Conservation (phyloP, 2,113 vertebrate genomes). For the Bucco capensis region DNA sequence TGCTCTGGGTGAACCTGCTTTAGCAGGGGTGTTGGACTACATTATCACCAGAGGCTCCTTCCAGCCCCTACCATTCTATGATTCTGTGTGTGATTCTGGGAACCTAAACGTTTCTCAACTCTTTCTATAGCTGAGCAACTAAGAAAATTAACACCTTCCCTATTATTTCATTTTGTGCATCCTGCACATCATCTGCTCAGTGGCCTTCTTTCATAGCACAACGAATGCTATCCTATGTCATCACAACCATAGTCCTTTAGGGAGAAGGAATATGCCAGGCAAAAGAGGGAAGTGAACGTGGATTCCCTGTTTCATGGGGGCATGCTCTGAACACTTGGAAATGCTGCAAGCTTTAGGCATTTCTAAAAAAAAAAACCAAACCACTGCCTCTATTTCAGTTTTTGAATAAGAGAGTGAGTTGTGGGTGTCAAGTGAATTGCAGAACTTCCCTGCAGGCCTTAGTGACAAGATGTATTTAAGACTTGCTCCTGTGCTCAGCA, state of each 20-base stretch:
- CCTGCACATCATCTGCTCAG: not conserved
- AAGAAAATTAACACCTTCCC: not conserved
- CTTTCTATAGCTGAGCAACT: not conserved
- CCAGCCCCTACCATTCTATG: not conserved
- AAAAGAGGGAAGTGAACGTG: not conserved
- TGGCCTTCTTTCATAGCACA: not conserved
- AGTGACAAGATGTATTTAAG: not conserved
- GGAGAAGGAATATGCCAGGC: not conserved
- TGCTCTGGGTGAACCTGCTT: not conserved
- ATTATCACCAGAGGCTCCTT: not conserved
- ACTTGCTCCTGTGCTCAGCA: not conserved
- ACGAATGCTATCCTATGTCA: not conserved
- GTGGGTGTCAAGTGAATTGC: not conserved
- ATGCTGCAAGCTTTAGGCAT: not conserved
- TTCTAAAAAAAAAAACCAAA: not conserved
- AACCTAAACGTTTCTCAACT: not conserved
- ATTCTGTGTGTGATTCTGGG: not conserved
- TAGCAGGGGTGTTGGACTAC: not conserved
- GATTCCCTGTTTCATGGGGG: accelerated
- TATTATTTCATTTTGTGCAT: not conserved
- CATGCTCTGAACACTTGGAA: not conserved
- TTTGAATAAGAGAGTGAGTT: not conserved
- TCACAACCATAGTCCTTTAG: not conserved
- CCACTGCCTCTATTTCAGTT: not conserved
- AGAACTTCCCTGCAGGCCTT: not conserved